phyloP scores from a whole-genome alignment of 2,888 invertebrate genomes.

The Tinea semifulvella region DNA sequence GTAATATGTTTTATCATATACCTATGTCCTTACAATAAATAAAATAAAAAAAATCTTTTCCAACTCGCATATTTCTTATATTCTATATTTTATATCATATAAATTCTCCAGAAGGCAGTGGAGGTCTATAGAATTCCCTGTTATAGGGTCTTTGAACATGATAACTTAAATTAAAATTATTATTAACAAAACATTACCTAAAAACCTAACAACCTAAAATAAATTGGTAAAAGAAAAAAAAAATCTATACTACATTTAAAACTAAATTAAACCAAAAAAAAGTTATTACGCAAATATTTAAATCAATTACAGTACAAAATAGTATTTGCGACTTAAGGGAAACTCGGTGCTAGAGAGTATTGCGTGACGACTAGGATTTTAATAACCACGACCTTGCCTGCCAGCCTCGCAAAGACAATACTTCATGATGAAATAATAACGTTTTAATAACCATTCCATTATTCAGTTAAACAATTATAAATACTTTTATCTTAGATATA shows the following conservation, averaged over 20 bases:
- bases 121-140: no score
- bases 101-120: no score
- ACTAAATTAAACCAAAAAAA: not conserved
- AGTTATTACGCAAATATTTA: not conserved
- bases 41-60: no score
- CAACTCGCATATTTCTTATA: no score
- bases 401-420: conserved; percentile 1
- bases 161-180: not conserved
- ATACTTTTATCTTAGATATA: not conserved
- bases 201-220: not conserved
- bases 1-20: no score
- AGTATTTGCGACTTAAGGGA: no score
- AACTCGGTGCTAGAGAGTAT: conserved; percentile 1
- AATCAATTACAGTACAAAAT: no score
- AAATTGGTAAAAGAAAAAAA: not conserved
- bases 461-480: not conserved
- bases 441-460: no score
- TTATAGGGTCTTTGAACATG: not conserved
- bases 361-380: conserved; percentile 1
- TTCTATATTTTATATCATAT: no score
- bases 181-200: not conserved
- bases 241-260: not conserved
- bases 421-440: no score
- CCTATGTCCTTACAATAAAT: no score
- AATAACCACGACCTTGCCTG: conserved; percentile 1